phyloP scores from a whole-genome alignment of 2,797 vertebrate species.

The Lepus oiostolus region DNA sequence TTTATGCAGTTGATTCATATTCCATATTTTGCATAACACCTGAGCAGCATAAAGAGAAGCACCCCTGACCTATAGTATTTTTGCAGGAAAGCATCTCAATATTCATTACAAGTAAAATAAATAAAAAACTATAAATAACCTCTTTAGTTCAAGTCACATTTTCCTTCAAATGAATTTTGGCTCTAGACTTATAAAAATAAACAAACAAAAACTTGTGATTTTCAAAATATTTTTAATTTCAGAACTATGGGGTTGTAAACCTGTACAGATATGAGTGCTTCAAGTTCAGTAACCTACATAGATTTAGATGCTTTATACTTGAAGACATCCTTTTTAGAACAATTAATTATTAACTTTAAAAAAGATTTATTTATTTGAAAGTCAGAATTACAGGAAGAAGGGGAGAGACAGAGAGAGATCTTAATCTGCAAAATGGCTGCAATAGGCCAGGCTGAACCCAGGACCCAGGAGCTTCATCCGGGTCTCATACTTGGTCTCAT shows the following conservation, averaged over 20 bases:
- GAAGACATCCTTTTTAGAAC: not conserved
- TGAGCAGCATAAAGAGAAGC: not conserved
- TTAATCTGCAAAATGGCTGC: too few species aligned
- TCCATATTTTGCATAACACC: not conserved
- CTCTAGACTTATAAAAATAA: not conserved
- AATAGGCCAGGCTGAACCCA: too few species aligned
- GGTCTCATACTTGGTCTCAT: too few species aligned
- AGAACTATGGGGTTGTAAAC: constrained; percentile 4
- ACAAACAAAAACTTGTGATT: not conserved
- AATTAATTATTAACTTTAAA: not conserved
- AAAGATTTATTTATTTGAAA: too few species aligned
- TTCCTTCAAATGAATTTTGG: not conserved
- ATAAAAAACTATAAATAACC: not conserved
- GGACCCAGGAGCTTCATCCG: too few species aligned
- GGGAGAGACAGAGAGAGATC: too few species aligned
- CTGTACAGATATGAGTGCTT: not conserved
- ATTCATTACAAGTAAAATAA: not conserved
- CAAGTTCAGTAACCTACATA: not conserved
- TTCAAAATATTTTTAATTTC: not conserved
- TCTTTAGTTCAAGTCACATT: constrained; percentile 20
- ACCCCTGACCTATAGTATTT: not conserved
- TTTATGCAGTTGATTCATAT: not conserved
- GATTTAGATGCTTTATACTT: constrained; percentile 34
- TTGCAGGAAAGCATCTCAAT: constrained; percentile 2
- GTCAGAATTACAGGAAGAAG: too few species aligned